Evolutionary conservation across 2,888 invertebrate genomes (phyloP), one percentile per base, ranked within the genome.

Genomic region (Aelia acuminata): DNA sequence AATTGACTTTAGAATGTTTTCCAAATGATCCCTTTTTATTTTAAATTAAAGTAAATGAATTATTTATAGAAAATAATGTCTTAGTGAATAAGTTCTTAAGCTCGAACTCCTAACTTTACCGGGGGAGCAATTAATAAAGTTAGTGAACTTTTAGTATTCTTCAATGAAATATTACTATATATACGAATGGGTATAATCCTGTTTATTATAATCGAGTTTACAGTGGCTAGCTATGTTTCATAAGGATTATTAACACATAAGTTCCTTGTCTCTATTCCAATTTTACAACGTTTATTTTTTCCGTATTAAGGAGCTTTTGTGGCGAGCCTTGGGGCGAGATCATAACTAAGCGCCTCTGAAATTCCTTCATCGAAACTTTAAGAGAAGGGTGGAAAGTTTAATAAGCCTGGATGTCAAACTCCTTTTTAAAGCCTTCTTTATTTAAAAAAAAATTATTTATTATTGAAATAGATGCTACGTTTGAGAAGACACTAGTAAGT

Each of bases 341-440:
- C 31, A 70, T 70, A 70, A 70, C 63, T 70, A 35, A 70, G 63
- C 63, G 63, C 63, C 63, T 35, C 63, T 3, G 18, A 70, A 70
- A 31, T 70, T 35, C 63, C 63, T 35, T 7, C 63, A 5, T 70
- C 3, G 31, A 15, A 70, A 70, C 31, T 70, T 70, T 70, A 70
- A 70, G 63, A 70, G 63, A 8, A 70, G 63, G 63, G 63, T 35
- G 63, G 63, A 70, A 70, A 70, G 63, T 70, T 70, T 70, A 70
- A 70, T 70, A 70, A 70, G 63, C 63, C 63, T 31, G 26, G 63
- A 70, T 70, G 63, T 35, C 63, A 70, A 70, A 70, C 63, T 70
- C 63, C 63, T 35, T 70, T 70, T 70, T 70, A 35, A 70, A 70
- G 35, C 63, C 35, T 31, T 63, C 0, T 35, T 3, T 35, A 18